Base-by-base conservation (phyloP, 2,888 invertebrate species). In the Galeopsomyia nigrocyanea region DNA sequence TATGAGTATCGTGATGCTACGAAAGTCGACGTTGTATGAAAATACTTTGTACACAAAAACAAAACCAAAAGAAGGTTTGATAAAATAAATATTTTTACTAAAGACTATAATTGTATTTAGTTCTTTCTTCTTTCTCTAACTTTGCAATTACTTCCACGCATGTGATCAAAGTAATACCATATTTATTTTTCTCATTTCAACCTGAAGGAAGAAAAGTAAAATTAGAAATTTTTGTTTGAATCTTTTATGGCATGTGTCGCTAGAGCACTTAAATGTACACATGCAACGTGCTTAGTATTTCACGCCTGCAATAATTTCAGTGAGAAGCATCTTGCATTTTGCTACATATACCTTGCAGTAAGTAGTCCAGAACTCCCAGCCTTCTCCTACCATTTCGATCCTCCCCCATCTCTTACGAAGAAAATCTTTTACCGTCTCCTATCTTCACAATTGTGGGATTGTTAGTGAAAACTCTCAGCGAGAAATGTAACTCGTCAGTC, bases 311-410 rank as follows among this genome's bases (percentile, higher is more conserved):
- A 57, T 57, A 71, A 68, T 71, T 74, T 65, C 26, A 60, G 65
- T 61, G 68, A 68, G 62, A 68, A 60, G 49, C 50, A 65, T 62
- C 68, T 60, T 50, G 47, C 51, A 71, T 68, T 51, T 53, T 64
- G 47, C 67, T 50, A 72, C 63, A 65, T 55, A 64, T 73, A 60
- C 56, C 22, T 22, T 39, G 61, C 73, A 73, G 79, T 80, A 84
- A 85, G 85, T 84, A 85, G 85, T 80, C 82, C 85, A 83, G 81
- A 82, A 82, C 82, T 75, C 75, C 60, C 75, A 74, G 75, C 75
- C 79, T 80, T 81, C 83, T 81, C 82, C 84, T 82, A 78, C 82
- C 77, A 79, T 77, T 77, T 19, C 49, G 61, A 73, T 65, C 73
- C 75, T 75, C 75, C 73, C 73, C 75, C 71, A 26, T 62, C 68